Evolutionary conservation across 1,140 invertebrate genomes (phyloP).

Genomic region (Caenorhabditis remanei): DNA sequence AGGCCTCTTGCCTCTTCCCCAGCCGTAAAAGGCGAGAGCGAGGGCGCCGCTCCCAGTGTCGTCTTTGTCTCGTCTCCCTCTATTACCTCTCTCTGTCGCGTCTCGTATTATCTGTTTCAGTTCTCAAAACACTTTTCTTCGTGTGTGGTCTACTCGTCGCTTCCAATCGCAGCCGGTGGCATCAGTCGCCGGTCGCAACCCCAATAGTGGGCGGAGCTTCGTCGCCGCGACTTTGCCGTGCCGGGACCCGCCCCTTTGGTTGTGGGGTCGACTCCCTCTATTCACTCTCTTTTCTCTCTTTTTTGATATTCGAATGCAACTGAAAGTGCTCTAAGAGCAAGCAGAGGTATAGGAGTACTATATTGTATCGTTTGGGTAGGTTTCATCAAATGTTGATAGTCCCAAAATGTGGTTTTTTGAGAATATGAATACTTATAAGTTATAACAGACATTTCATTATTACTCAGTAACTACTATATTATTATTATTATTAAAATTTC

Average conservation of each 20-base stretch:
- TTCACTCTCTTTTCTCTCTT: not conserved
- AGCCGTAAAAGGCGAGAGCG: not conserved
- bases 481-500: too few species aligned
- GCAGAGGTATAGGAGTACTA: not conserved
- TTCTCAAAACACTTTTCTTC: conserved; percentile 2
- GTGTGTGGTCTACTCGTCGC: conserved; percentile 7
- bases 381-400: not conserved
- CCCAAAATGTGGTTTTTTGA: too few species aligned
- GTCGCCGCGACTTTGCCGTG: conserved; percentile 26
- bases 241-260: conserved; percentile 32
- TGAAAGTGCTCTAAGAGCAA: not conserved
- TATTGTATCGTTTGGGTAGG: conserved; percentile 20
- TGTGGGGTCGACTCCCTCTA: not conserved
- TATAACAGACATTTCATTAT: too few species aligned
- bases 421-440: too few species aligned
- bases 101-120: not conserved
- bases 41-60: not conserved
- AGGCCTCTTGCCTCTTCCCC: not conserved
- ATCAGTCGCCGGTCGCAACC: conserved; percentile 38
- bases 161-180: conserved; percentile 20
- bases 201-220: conserved; percentile 20
- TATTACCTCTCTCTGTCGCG: not conserved
- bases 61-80: not conserved
- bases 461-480: too few species aligned
- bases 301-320: conserved; percentile 18